phyloP scores from a whole-genome alignment of 2,113 vertebrate genomes.

The Sturnira hondurensis region DNA sequence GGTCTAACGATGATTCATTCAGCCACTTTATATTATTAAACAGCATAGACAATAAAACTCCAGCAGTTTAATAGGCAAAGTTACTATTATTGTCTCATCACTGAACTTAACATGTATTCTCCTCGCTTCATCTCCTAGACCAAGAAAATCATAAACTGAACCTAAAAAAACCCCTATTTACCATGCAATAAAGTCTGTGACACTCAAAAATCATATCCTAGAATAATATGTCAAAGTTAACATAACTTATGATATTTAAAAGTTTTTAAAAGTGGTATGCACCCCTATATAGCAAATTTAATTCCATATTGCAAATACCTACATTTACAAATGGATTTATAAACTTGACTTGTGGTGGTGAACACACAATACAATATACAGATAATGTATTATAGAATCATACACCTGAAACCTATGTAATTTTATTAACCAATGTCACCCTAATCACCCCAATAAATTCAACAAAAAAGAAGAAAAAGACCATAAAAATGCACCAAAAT shows the following conservation, averaged over 20 bases:
- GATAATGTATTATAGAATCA: neutral
- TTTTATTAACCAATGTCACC: neutral
- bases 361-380: neutral
- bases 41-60: neutral
- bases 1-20: too few species aligned
- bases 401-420: neutral
- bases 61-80: neutral
- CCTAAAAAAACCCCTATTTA: neutral
- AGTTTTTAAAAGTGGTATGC: neutral
- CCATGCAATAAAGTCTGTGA: neutral
- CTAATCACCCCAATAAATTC: neutral
- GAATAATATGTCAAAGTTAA: neutral
- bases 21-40: neutral
- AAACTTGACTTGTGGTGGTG: neutral
- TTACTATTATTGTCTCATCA: neutral
- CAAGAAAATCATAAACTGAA: neutral
- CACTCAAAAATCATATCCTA: neutral
- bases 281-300: neutral
- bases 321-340: neutral
- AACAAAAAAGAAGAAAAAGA: neutral
- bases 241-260: neutral
- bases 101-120: neutral
- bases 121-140: neutral
- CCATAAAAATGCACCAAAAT: neutral
- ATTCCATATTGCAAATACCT: neutral